Evolutionary conservation across 2,888 invertebrate genomes (phyloP), one percentile per base, ranked within the genome.

Genomic region (Resseliella maxima): DNA sequence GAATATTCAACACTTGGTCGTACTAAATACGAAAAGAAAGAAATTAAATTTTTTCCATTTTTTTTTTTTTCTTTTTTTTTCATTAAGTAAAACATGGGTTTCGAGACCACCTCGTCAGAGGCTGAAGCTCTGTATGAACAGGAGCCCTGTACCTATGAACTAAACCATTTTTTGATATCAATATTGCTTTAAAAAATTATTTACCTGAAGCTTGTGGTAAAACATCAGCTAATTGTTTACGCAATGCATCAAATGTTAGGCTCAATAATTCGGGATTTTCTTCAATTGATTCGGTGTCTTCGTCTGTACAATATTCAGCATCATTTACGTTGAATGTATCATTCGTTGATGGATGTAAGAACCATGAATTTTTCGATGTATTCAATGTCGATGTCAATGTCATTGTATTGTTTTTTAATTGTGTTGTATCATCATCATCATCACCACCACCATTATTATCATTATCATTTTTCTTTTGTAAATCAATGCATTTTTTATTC

Each of bases 161-260:
- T 12, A 41, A 41, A 41, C n/a, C 12, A 41, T 41, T 8, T 41
- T 41, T 41, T 41, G 41, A n/a, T 41, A 41, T 41, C 6, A 5
- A 41, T 41, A 8, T 12, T 54, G 54, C n/a, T n/a, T 10, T n/a
- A 54, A 54, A 54, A n/a, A 54, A n/a, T 12, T 12, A 54, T n/a
- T 21, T 85, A 46, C 87, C 87, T 72, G 87, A 87, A 15, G 88
- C 87, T 85, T 88, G 88, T 5, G 88, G 88, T 36, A 88, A 87
- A 59, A 87, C 87, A 87, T 88, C 88, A n/a, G 88, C 87, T 50
- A 88, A 85, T 86, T 88, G 88, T 81, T 88, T 88, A 31, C 88
- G 87, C 35, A 88, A 87, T 54, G 87, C 88, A 46, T 88, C 88
- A 85, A 87, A 88, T 46, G 88, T 87, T 54, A 86, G 87, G 86